Percentiles rank a stretch among this genome's conserved stretches.
Evolutionary conservation across 2,797 vertebrate genomes (phyloP).

Genomic region (Poeciliopsis paucimaculata): DNA sequence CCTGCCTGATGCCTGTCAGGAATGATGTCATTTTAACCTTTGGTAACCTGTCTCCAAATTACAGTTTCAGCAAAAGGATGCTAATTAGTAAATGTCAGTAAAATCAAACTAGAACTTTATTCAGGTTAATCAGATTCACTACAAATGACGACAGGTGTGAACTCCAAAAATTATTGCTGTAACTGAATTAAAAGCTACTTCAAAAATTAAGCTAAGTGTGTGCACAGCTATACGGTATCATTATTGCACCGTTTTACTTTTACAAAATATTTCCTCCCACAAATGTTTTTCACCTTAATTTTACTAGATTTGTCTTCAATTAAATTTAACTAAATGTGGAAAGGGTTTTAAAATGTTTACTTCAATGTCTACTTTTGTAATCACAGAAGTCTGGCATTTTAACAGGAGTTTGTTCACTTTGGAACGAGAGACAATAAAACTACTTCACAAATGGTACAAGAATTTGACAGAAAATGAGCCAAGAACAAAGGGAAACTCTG

Average conservation of each 20-base stretch:
- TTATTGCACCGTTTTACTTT: not conserved
- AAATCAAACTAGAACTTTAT: not conserved
- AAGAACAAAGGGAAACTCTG: not conserved
- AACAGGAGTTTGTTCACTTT: not conserved
- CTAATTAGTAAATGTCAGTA: not conserved
- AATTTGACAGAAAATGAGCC: not conserved
- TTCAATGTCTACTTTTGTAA: not conserved
- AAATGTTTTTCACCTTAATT: not conserved
- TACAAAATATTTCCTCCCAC: not conserved
- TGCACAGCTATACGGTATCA: not conserved
- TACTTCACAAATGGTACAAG: not conserved
- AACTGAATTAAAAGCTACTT: not conserved
- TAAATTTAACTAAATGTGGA: not conserved
- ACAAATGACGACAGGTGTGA: not conserved
- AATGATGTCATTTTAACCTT: not conserved
- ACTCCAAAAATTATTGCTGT: not conserved
- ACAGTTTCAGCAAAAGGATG: not conserved
- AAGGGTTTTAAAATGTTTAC: not conserved
- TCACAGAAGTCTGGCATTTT: not conserved
- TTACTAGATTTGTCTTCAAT: not conserved
- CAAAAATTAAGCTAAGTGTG: not conserved
- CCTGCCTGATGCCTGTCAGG: not conserved
- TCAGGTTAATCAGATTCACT: not conserved
- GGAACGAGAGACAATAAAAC: not conserved
- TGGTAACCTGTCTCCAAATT: not conserved